Percentiles rank a stretch among this genome's conserved stretches.
These are phyloP conservation scores for Teleogryllus occipitalis DNA, from an alignment of 1,140 invertebrate genomes.

Conservation along the genomic window DNA sequence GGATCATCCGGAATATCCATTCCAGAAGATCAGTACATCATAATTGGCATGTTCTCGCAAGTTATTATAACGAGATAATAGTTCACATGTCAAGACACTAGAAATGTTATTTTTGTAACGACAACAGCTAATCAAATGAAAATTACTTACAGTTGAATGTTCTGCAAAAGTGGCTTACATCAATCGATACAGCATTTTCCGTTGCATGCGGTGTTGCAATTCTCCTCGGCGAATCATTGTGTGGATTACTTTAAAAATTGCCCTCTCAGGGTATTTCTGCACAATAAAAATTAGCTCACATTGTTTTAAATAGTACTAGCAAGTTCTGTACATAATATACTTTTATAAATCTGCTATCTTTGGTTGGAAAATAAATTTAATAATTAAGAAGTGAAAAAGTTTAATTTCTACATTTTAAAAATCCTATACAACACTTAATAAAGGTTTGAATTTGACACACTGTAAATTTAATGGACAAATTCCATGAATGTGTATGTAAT, in stretches of 20 bases:
- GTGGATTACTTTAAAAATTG: slow-evolving; percentile 82
- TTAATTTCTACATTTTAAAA: too few relatives aligned
- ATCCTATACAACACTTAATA: too few relatives aligned
- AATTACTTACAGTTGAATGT: background rate
- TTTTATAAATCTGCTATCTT: slow-evolving; percentile 8
- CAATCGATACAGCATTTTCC: slow-evolving; percentile 93
- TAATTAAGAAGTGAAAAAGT: background rate
- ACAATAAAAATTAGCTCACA: slow-evolving; percentile 21
- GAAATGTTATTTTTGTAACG: background rate
- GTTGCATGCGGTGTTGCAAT: slow-evolving; percentile 88
- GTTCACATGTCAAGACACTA: too few relatives aligned
- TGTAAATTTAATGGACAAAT: too few relatives aligned
- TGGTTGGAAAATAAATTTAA: background rate
- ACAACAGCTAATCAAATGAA: background rate
- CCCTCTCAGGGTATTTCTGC: slow-evolving; percentile 79
- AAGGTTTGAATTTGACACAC: too few relatives aligned
- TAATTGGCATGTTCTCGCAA: background rate
- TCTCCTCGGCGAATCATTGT: slow-evolving; percentile 92
- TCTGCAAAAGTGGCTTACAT: slow-evolving; percentile 40
- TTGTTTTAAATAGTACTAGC: slow-evolving; percentile 24
- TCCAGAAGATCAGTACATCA: slow-evolving; percentile 23
- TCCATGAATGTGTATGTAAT: too few relatives aligned
- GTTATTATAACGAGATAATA: too few relatives aligned
- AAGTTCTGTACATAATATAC: slow-evolving; percentile 12
- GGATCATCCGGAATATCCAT: slow-evolving; percentile 48